A percentile compares a stretch with the other conserved stretches of the same genome.
Evolutionary conservation across 2,113 vertebrate species (phyloP).

Genomic region (Acanthisitta chloris): DNA sequence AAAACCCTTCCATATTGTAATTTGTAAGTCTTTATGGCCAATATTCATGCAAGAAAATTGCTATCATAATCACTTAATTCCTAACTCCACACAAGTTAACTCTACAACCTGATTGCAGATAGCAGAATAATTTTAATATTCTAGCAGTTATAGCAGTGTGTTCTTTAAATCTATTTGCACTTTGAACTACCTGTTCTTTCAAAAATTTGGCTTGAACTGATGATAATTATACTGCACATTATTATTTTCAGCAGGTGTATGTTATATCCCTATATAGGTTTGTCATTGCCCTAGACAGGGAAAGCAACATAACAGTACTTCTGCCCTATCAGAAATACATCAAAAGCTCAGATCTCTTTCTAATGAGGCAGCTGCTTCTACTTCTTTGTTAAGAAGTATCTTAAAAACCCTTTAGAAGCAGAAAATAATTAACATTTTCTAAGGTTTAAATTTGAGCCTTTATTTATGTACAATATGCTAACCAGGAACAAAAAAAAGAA

Average conservation of each 20-base stretch:
- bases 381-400: no score
- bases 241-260: background rate
- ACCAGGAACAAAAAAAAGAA: background rate
- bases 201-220: background rate
- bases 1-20: background rate
- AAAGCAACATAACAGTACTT: background rate
- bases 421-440: background rate
- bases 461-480: background rate
- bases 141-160: background rate
- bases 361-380: background rate
- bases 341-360: background rate
- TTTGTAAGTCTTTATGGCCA: background rate
- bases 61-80: background rate
- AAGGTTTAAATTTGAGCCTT: background rate
- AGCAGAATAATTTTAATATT: background rate
- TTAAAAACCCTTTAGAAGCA: background rate
- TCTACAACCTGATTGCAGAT: background rate
- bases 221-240: background rate
- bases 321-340: background rate
- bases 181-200: background rate
- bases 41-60: background rate
- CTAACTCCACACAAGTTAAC: background rate
- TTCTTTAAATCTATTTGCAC: background rate
- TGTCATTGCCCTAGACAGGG: background rate
- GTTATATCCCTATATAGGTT: background rate